phyloP scores from a whole-genome alignment of 2,797 vertebrate genomes.

The Sternotherus odoratus region DNA sequence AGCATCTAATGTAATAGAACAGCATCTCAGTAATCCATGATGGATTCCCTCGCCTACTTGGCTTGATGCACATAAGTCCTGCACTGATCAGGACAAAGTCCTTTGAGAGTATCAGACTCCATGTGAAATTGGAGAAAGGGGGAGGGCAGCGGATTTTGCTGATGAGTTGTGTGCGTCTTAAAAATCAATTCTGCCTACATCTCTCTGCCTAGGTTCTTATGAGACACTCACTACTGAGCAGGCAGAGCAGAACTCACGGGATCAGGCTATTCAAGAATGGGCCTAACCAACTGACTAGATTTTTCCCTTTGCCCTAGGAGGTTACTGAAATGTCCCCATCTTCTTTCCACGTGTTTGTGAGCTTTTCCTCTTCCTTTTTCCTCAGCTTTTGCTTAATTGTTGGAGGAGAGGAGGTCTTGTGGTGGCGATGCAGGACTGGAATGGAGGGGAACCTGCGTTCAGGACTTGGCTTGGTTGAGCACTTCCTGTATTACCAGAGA shows the following conservation, averaged over 20 bases:
- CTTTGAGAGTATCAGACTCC: neutral
- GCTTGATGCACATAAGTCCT: neutral
- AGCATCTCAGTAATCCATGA: neutral
- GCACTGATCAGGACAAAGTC: neutral
- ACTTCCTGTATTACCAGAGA: neutral
- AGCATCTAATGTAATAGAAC: too few relatives aligned
- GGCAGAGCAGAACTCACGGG: neutral
- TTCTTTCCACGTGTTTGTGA: too few relatives aligned
- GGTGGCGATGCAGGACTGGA: neutral
- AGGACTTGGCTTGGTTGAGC: neutral
- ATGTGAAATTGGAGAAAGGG: neutral
- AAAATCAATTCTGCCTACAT: neutral
- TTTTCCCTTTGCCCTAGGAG: neutral
- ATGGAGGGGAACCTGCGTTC: neutral
- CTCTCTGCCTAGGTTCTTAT: neutral
- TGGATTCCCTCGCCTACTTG: neutral
- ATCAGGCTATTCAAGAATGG: neutral
- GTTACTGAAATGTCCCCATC: neutral
- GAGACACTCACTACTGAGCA: neutral
- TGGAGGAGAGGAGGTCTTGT: neutral
- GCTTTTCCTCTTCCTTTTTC: neutral
- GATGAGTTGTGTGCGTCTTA: neutral
- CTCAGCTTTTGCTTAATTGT: rapidly evolving
- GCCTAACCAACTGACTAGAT: neutral
- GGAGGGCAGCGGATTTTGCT: neutral